Percentiles rank a stretch among this genome's conserved stretches.
Conservation (phyloP, 2,888 invertebrate genomes). For the Priocnemis perturbator region DNA sequence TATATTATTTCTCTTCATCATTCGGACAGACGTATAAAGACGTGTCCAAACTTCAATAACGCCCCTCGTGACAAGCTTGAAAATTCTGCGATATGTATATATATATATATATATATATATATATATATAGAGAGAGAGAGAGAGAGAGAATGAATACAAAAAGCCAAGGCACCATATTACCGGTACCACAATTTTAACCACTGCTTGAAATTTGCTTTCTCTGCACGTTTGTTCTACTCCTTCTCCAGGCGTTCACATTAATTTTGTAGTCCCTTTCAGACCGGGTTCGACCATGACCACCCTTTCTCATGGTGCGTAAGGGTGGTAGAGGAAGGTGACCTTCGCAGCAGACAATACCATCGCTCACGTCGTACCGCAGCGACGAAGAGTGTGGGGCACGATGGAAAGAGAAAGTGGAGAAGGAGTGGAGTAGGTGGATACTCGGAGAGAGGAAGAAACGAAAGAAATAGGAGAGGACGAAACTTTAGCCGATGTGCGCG, state of each 20-base stretch:
- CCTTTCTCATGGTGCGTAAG: constrained; percentile 53
- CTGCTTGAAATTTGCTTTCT: too few relatives aligned
- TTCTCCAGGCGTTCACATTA: neutral
- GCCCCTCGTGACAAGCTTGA: too few relatives aligned
- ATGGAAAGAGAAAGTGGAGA: constrained; percentile 7
- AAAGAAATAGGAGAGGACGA: neutral
- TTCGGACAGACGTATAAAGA: too few relatives aligned
- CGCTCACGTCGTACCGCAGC: constrained; percentile 24
- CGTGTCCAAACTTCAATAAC: too few relatives aligned
- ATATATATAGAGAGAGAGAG: too few relatives aligned
- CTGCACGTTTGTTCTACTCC: neutral
- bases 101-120: too few relatives aligned
- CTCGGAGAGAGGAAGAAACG: constrained; percentile 15
- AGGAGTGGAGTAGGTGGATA: constrained; percentile 13
- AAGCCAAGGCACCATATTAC: too few relatives aligned
- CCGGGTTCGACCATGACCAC: constrained; percentile 53
- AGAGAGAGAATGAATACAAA: too few relatives aligned
- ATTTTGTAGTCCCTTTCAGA: too few relatives aligned
- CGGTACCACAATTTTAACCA: too few relatives aligned
- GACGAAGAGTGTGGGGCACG: constrained; percentile 24
- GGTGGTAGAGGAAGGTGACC: constrained; percentile 62
- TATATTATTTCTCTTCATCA: too few relatives aligned
- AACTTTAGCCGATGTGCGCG: neutral
- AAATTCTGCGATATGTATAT: too few relatives aligned
- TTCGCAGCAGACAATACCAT: constrained; percentile 45